A percentile compares a stretch with the other conserved stretches of the same genome.
Evolutionary conservation across 2,113 vertebrate genomes (phyloP).

Genomic region (Nothobranchius furzeri): DNA sequence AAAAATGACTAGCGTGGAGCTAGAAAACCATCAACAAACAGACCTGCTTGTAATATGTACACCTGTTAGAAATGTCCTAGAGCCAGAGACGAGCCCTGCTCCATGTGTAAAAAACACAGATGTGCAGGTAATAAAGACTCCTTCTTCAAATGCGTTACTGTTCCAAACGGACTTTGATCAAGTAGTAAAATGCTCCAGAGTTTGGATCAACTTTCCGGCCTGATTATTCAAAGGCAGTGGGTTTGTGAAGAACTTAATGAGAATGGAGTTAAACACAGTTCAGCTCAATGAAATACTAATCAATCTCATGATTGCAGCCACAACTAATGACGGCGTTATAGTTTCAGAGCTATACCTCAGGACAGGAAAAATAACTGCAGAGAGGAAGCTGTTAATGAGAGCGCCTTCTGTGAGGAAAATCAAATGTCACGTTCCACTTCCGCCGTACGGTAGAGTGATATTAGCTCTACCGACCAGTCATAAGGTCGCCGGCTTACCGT

Average conservation of each 20-base stretch:
- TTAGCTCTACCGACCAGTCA: neutral
- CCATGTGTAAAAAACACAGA: neutral
- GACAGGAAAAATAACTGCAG: conserved; percentile 18
- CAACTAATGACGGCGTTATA: conserved; percentile 29
- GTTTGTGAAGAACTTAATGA: conserved; percentile 31
- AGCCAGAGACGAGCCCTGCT: neutral
- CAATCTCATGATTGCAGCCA: conserved; percentile 14
- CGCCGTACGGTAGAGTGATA: neutral
- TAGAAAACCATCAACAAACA: neutral
- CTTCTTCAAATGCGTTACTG: neutral
- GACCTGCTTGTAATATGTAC: neutral
- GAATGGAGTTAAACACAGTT: conserved; percentile 35
- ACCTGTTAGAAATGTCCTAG: neutral
- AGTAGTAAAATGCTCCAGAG: neutral
- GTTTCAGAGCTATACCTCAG: conserved; percentile 5
- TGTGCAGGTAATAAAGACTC: neutral
- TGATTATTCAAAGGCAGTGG: conserved; percentile 24
- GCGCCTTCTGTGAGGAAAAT: conserved; percentile 8
- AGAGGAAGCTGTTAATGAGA: conserved; percentile 10
- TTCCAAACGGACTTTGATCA: conserved; percentile 20
- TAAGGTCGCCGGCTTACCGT: conserved; percentile 81
- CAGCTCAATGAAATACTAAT: conserved; percentile 14
- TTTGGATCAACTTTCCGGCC: conserved; percentile 16
- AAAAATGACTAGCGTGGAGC: neutral
- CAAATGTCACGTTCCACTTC: conserved; percentile 10